phyloP scores from a whole-genome alignment of 92 coral and sea anemone species.

The Zoanthus sansibaricus region DNA sequence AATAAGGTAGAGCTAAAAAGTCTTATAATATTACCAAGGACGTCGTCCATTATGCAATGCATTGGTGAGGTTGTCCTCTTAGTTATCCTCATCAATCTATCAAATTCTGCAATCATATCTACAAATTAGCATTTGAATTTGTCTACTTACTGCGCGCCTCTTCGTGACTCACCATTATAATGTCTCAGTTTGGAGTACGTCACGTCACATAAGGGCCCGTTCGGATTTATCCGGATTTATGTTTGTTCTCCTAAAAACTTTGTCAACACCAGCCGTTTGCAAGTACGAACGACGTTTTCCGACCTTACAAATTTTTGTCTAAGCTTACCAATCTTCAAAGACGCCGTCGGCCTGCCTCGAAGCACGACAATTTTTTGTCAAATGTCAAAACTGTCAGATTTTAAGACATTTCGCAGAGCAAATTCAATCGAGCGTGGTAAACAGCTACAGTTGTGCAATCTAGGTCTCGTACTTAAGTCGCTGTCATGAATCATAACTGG shows the following conservation, averaged over 20 bases:
- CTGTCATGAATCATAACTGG: slow-evolving; percentile 12
- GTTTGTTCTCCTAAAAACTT: too few species aligned
- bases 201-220: not conserved
- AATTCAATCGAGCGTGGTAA: slow-evolving; percentile 14
- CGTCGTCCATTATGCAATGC: not conserved
- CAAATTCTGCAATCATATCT: not conserved
- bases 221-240: too few species aligned
- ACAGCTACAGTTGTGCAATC: slow-evolving; percentile 8
- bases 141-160: not conserved
- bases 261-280: too few species aligned
- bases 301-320: too few species aligned
- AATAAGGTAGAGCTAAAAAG: not conserved
- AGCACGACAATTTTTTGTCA: slow-evolving; percentile 8
- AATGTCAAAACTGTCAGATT: slow-evolving; percentile 16
- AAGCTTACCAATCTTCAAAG: too few species aligned
- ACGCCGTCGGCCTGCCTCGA: slow-evolving; percentile 19
- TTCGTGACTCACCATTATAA: not conserved
- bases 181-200: not conserved
- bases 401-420: slow-evolving; percentile 1
- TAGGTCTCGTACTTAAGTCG: too few species aligned
- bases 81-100: not conserved
- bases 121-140: not conserved
- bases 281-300: too few species aligned
- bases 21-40: not conserved
- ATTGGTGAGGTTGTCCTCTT: slow-evolving; percentile 19